Evolutionary conservation across 2,888 invertebrate species (phyloP), one percentile per base, ranked within the genome.

Genomic region (Vandiemenella viatica): DNA sequence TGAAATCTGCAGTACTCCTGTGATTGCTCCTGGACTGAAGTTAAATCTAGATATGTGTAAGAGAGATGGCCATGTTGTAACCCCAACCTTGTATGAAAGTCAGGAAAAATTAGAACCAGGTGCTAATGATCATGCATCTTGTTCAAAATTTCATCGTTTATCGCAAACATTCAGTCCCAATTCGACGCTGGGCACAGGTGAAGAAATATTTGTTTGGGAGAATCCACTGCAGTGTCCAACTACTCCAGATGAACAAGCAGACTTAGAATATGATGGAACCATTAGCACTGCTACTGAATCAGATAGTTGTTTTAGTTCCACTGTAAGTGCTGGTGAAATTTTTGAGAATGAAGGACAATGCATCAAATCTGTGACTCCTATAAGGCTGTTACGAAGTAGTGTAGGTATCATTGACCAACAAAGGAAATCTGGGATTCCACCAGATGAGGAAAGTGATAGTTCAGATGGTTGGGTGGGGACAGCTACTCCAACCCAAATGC

Each of bases 181-280:
- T 13, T 17, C 19, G 13, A 45, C 45, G 6, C 21, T 45, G n/a
- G 46, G 49, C 4, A 41, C 47, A 6, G 53, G 53, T 20, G 66
- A 68, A 52, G 82, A 83, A 57, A 79, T 85, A 44, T 85, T 82
- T 60, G 64, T 85, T 19, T 85, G 85, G 85, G 83, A 84, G 62
- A 85, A 85, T 68, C 84, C 85, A 0, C 63, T 84, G 32, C 81
- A 80, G 16, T 55, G 72, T 50, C 74, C 76, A 3, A 73, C 75
- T 45, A 82, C 82, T 1, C 82, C 83, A 0, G 81, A 83, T 59
- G 82, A 83, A 59, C 81, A 81, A 59, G 77, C 76, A 0, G 81
- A 82, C 45, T 67, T 83, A 8, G 80, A 81, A 58, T 78, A 75
- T 54, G 81, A 82, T 57, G 77, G 74, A 45, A 69, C 70, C 6